Percentiles rank a stretch among this genome's conserved stretches.
These are phyloP conservation scores for Solenopsis invicta DNA, from an alignment of 1,140 invertebrate genomes.

Conservation along the genomic window DNA sequence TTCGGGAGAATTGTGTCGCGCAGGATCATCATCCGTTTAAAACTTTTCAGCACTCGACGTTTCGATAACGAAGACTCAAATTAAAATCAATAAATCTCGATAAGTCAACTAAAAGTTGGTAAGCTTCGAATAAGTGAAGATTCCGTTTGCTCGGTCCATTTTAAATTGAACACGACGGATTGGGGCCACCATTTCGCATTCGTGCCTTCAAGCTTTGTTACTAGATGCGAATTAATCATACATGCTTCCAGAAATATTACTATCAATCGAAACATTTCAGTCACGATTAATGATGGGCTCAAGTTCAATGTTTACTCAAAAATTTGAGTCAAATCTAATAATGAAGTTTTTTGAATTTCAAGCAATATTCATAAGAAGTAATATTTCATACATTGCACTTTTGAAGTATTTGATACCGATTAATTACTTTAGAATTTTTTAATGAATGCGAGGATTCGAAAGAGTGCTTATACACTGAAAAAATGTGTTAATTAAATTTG, in stretches of 20 bases:
- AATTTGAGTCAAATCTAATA: no score
- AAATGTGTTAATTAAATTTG: no score
- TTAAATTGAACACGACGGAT: neutral
- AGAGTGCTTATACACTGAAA: no score
- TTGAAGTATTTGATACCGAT: no score
- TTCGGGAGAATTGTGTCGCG: neutral
- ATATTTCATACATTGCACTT: no score
- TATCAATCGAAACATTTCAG: neutral
- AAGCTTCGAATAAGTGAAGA: neutral
- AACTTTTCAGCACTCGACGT: slow-evolving; percentile 18
- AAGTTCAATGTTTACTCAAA: no score
- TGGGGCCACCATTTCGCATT: neutral
- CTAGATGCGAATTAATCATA: neutral
- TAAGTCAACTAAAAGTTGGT: slow-evolving; percentile 12
- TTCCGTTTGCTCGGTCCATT: neutral
- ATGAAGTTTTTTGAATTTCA: no score
- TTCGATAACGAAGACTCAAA: neutral
- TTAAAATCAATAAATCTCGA: slow-evolving; percentile 17
- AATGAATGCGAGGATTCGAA: no score
- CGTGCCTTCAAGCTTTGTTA: neutral
- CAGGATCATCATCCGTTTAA: neutral
- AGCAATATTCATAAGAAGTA: no score
- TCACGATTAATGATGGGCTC: neutral
- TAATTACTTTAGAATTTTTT: no score
- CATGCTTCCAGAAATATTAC: neutral